A percentile compares a stretch with the other conserved stretches of the same genome.
These are phyloP conservation scores for Heliangelus exortis DNA, from an alignment of 2,797 vertebrate species.

Conservation along the genomic window DNA sequence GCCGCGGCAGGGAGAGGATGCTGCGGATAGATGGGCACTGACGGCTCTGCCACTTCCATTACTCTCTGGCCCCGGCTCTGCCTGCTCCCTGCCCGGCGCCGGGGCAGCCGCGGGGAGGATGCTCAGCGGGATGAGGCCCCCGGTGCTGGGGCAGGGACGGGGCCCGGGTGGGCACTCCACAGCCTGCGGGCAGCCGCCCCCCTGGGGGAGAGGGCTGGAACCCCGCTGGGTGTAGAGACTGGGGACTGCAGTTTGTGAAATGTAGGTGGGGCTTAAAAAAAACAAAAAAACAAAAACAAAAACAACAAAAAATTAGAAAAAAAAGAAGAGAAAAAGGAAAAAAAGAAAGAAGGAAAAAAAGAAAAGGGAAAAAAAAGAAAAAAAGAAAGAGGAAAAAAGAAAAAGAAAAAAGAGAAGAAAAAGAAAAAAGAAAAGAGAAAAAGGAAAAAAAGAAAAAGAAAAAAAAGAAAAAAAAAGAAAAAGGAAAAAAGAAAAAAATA, in stretches of 20 bases:
- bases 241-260: background rate
- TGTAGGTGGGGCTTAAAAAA: background rate
- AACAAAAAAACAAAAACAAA: background rate
- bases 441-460: no score
- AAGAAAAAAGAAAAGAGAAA: no score
- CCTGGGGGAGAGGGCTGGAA: background rate
- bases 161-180: rapidly evolving
- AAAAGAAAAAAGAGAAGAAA: no score
- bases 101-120: background rate
- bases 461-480: no score
- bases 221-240: background rate
- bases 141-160: rapidly evolving
- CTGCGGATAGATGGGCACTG: slow-evolving; percentile 83
- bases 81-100: background rate
- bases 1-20: slow-evolving; percentile 57
- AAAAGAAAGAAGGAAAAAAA: no score
- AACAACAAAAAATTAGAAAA: rapidly evolving
- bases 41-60: slow-evolving; percentile 85
- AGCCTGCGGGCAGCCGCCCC: background rate
- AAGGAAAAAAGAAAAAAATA: no score
- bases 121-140: background rate
- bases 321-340: no score
- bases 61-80: slow-evolving; percentile 73
- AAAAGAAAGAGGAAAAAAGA: no score
- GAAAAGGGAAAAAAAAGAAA: no score